phyloP scores from a whole-genome alignment of 1,140 invertebrate species.

The Drosophila leontia region DNA sequence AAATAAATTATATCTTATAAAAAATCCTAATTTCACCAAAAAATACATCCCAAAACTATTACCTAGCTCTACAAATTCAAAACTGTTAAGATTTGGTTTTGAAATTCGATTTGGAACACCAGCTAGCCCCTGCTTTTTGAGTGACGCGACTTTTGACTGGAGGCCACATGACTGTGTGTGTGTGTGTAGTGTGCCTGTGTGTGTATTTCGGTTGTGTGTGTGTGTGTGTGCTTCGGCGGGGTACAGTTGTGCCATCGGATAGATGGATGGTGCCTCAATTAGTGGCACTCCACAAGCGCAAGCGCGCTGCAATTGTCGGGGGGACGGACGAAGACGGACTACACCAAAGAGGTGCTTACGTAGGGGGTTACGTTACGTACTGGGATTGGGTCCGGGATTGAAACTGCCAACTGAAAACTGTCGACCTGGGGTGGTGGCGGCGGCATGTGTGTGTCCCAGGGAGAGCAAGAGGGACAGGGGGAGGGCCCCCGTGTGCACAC shows the following conservation, averaged over 20 bases:
- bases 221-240: slow-evolving; percentile 28
- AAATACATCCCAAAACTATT: neutral
- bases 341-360: slow-evolving; percentile 10
- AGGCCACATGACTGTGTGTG: neutral
- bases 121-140: neutral
- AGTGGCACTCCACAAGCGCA: slow-evolving; percentile 66
- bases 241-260: slow-evolving; percentile 64
- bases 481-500: slow-evolving; percentile 16
- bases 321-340: neutral
- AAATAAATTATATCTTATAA: too few relatives aligned
- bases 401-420: slow-evolving; percentile 10
- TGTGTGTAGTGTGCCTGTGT: neutral
- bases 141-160: slow-evolving; percentile 18
- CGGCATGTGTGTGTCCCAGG: slow-evolving; percentile 60
- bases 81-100: neutral
- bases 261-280: slow-evolving; percentile 75
- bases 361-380: slow-evolving; percentile 11
- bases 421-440: slow-evolving; percentile 12
- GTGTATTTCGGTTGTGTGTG: slow-evolving; percentile 1
- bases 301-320: slow-evolving; percentile 26
- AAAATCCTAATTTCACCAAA: too few relatives aligned
- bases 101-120: neutral
- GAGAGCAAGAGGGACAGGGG: neutral
- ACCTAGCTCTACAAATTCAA: neutral
- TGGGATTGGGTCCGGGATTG: slow-evolving; percentile 11